Evolutionary conservation across 2,113 vertebrate species (phyloP).

Genomic region (Aviceda subcristata): DNA sequence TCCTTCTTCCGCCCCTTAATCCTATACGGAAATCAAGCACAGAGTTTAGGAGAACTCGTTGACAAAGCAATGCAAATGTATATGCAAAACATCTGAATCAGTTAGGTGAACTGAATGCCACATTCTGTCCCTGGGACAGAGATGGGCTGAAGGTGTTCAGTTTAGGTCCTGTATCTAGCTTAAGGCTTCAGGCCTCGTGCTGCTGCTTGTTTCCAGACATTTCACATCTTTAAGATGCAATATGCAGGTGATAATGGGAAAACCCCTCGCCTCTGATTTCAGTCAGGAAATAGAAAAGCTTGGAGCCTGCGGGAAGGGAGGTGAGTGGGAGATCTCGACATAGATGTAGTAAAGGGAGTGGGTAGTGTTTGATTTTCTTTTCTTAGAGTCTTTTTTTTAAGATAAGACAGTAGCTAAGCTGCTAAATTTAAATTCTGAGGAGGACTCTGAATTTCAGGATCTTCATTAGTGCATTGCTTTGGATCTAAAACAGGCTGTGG

Average conservation of each 20-base stretch:
- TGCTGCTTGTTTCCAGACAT: background rate
- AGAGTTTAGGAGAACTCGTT: background rate
- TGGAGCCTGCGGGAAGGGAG: background rate
- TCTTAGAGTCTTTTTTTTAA: background rate
- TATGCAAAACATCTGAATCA: background rate
- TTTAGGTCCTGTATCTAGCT: background rate
- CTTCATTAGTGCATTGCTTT: background rate
- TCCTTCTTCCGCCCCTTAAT: background rate
- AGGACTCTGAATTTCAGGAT: background rate
- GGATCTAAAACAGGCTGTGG: background rate
- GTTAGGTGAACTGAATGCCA: background rate
- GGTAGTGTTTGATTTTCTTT: conserved; percentile 31
- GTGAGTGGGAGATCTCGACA: conserved; percentile 30
- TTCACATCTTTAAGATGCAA: background rate
- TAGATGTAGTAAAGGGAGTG: conserved; percentile 49
- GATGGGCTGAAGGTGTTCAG: background rate
- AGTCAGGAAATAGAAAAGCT: background rate
- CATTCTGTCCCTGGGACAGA: background rate
- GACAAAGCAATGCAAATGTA: background rate
- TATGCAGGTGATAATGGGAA: conserved; percentile 6
- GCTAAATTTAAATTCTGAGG: conserved; percentile 35
- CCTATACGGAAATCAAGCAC: background rate
- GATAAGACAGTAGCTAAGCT: background rate
- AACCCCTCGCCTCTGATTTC: background rate
- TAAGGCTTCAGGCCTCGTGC: background rate